A percentile compares a stretch with the other conserved stretches of the same genome.
phyloP scores from a whole-genome alignment of 2,797 vertebrate genomes.

The Crocodylus rhombifer region DNA sequence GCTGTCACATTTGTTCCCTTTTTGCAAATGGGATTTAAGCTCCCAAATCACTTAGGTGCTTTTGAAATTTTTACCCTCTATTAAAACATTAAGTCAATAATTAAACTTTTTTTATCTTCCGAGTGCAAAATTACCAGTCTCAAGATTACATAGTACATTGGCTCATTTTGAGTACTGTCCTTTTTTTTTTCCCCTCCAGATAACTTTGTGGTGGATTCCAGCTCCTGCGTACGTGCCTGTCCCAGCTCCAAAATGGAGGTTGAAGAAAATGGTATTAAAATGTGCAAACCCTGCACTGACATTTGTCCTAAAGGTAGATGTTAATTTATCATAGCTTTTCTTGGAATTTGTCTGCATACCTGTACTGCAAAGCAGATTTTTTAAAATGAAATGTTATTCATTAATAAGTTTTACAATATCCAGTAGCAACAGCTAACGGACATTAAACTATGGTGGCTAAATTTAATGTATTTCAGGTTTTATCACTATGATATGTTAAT shows the following conservation, averaged over 20 bases:
- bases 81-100: neutral
- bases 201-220: slow-evolving; percentile 99
- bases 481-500: neutral
- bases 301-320: slow-evolving; percentile 97
- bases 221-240: slow-evolving; percentile 96
- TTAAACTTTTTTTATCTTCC: neutral
- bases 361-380: neutral
- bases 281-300: slow-evolving; percentile 97
- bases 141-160: neutral
- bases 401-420: neutral
- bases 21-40: neutral
- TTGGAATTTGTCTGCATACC: neutral
- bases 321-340: neutral
- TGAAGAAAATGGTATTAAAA: slow-evolving; percentile 96
- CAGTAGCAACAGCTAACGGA: neutral
- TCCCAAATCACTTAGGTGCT: neutral
- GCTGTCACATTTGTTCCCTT: too few relatives aligned
- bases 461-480: neutral
- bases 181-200: slow-evolving; percentile 81
- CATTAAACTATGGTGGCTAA: neutral
- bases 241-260: slow-evolving; percentile 99
- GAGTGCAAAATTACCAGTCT: accelerated
- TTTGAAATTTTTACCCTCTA: neutral
- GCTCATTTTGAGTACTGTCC: neutral
- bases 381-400: neutral